Conservation (phyloP, 2,888 invertebrate genomes). For the Cantharis rufa region DNA sequence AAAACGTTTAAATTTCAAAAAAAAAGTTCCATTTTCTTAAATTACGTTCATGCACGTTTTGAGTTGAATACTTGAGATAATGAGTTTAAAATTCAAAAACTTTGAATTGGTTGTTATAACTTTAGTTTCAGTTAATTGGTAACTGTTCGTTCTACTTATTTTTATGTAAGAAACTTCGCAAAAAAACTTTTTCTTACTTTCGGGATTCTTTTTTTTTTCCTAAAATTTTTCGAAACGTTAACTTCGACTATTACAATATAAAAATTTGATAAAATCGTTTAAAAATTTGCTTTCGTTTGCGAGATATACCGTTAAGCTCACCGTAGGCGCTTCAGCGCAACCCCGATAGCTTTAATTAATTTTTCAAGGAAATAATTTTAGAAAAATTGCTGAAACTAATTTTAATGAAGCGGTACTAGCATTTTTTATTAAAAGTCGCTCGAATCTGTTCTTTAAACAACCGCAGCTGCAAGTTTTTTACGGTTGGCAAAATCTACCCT, state of each 20-base stretch:
- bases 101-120: conserved; percentile 10
- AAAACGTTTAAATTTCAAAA: conserved; percentile 22
- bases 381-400: background rate
- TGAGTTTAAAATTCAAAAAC: conserved; percentile 16
- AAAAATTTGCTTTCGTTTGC: background rate
- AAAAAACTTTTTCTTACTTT: background rate
- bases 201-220: background rate
- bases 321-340: background rate
- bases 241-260: background rate
- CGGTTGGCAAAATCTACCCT: background rate
- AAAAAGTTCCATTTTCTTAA: conserved; percentile 27
- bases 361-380: background rate
- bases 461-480: background rate
- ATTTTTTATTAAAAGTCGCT: background rate
- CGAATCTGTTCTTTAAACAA: background rate
- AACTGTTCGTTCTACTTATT: background rate
- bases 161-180: background rate
- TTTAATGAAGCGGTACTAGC: background rate
- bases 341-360: background rate
- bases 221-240: background rate
- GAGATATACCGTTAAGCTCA: background rate
- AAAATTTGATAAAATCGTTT: background rate
- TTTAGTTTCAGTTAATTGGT: background rate
- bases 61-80: conserved; percentile 18
- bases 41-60: conserved; percentile 19